Evolutionary conservation across 1,140 invertebrate genomes (phyloP).

Genomic region (Pteromalus puparum): DNA sequence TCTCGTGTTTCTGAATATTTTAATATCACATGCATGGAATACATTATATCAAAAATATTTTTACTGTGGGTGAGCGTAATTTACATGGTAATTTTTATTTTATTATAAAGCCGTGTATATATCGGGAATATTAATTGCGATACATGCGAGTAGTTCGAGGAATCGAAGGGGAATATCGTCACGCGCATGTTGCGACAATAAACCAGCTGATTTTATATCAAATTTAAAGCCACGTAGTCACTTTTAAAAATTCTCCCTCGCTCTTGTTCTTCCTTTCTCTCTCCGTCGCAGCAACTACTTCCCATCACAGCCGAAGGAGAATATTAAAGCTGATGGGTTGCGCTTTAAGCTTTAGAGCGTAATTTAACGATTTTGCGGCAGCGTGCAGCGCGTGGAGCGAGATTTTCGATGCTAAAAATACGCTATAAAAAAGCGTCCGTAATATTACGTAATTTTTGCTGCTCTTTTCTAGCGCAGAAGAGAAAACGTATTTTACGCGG

Average conservation of each 20-base stretch:
- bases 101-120: not conserved
- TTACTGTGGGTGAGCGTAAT: not conserved
- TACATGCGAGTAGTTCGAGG: not conserved
- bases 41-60: not conserved
- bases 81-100: not conserved
- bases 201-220: not conserved
- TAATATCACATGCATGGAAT: not conserved
- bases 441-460: not conserved
- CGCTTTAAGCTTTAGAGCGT: conserved; percentile 32
- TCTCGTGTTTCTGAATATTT: not conserved
- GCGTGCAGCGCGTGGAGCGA: not conserved
- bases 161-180: no score
- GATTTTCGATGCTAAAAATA: conserved; percentile 27
- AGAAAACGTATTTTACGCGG: not conserved
- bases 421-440: not conserved
- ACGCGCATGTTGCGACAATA: not conserved
- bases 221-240: not conserved
- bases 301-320: not conserved
- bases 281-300: not conserved
- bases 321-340: conserved; percentile 43
- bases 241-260: conserved; percentile 22
- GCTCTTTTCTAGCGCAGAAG: not conserved
- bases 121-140: not conserved
- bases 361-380: conserved; percentile 38
- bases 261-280: not conserved